These are phyloP conservation scores for Arbacia lixula DNA, from an alignment of 53 echinoderm and acorn worm species.

Conservation along the genomic window DNA sequence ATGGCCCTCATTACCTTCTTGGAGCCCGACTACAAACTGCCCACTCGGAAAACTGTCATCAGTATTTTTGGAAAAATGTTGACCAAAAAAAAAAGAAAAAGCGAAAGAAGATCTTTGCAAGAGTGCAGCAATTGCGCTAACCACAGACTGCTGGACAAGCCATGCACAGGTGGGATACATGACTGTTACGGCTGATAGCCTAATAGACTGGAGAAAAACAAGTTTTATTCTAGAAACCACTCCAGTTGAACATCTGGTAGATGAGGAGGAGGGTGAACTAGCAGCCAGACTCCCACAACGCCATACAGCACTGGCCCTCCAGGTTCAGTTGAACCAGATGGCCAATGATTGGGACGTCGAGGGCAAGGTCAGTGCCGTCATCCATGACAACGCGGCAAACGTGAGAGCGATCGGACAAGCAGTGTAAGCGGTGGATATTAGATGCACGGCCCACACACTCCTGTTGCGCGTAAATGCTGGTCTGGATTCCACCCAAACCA, in stretches of 20 bases:
- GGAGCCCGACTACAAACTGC: constrained; percentile 46
- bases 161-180: constrained; percentile 54
- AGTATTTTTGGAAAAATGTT: background rate
- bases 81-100: background rate
- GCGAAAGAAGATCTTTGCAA: too few relatives aligned
- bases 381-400: constrained; percentile 61
- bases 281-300: constrained; percentile 31
- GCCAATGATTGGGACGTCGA: constrained; percentile 50
- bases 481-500: background rate
- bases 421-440: constrained; percentile 21
- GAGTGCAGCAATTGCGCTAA: constrained; percentile 19
- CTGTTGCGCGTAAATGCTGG: constrained; percentile 46
- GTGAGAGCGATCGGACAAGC: constrained; percentile 21
- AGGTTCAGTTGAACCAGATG: constrained; percentile 31
- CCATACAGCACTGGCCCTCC: constrained; percentile 62
- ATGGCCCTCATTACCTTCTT: constrained; percentile 6
- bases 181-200: constrained; percentile 56
- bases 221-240: constrained; percentile 53
- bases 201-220: constrained; percentile 28
- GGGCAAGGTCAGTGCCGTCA: constrained; percentile 40
- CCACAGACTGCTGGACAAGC: constrained; percentile 70
- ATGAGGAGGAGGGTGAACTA: constrained; percentile 11
- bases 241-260: background rate
- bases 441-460: constrained; percentile 53
- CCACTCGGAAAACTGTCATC: constrained; percentile 7